These are phyloP conservation scores for Amia ocellicauda DNA, from an alignment of 2,113 vertebrate genomes.

Conservation along the genomic window DNA sequence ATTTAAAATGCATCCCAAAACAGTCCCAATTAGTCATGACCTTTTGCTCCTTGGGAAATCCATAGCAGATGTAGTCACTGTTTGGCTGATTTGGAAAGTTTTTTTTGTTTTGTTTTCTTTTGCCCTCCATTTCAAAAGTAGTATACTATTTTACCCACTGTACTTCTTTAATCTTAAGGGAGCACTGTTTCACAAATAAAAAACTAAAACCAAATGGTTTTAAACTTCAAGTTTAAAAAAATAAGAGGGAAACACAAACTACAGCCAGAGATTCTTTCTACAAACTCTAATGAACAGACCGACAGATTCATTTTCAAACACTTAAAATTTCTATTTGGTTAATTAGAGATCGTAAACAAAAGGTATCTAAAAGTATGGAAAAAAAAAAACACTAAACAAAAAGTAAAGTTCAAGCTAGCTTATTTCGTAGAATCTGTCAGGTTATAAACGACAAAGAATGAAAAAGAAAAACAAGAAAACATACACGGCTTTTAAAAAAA, in stretches of 20 bases:
- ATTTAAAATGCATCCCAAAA: too few relatives aligned
- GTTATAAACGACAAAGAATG: slow-evolving; percentile 57
- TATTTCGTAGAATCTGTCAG: slow-evolving; percentile 67
- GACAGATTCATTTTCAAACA: slow-evolving; percentile 50
- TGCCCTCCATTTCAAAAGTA: slow-evolving; percentile 6
- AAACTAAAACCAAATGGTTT: slow-evolving; percentile 38
- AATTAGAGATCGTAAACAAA: slow-evolving; percentile 70
- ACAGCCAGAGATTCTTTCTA: slow-evolving; percentile 44
- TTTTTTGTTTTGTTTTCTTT: too few relatives aligned
- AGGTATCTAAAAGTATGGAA: slow-evolving; percentile 62
- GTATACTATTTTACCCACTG: slow-evolving; percentile 7
- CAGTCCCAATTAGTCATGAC: too few relatives aligned
- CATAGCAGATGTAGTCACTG: neutral
- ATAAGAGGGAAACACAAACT: slow-evolving; percentile 45
- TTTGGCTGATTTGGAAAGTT: slow-evolving; percentile 11
- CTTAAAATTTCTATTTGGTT: slow-evolving; percentile 65
- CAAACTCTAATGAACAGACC: slow-evolving; percentile 33
- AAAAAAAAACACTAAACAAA: too few relatives aligned
- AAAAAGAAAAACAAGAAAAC: slow-evolving; percentile 45
- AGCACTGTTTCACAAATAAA: slow-evolving; percentile 52
- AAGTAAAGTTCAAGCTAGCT: slow-evolving; percentile 60
- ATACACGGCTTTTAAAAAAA: slow-evolving; percentile 50
- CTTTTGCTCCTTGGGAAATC: neutral
- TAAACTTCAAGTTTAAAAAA: slow-evolving; percentile 66
- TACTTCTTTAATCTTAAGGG: slow-evolving; percentile 42